phyloP scores from a whole-genome alignment of 2,888 invertebrate genomes.

The Erebia aethiops region DNA sequence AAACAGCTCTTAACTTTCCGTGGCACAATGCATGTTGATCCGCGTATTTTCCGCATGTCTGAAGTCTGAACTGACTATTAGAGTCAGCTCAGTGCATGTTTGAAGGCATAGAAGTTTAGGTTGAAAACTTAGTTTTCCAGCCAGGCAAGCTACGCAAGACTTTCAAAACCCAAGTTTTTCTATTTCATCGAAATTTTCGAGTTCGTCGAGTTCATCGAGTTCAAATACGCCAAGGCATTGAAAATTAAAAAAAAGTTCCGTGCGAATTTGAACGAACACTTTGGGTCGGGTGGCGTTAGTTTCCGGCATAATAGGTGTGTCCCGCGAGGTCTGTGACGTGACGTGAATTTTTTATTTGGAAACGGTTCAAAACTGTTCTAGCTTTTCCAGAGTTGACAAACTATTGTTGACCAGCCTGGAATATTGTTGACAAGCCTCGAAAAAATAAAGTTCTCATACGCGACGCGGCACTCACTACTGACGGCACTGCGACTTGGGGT shows the following conservation, averaged over 20 bases:
- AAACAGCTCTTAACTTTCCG: no score
- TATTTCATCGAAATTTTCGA: not conserved
- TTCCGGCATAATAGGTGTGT: conserved; percentile 4
- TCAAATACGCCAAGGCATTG: not conserved
- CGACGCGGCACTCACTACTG: no score
- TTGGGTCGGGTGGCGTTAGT: not conserved
- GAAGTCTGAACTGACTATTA: no score
- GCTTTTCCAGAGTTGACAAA: conserved; percentile 1
- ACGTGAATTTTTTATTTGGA: conserved; percentile 1
- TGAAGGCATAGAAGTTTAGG: not conserved
- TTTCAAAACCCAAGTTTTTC: not conserved
- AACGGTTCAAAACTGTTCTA: not conserved
- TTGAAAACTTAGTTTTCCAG: not conserved
- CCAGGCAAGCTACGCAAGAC: not conserved
- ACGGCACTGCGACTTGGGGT: no score
- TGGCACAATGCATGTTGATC: no score
- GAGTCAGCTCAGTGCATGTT: not conserved
- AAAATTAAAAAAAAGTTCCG: conserved; percentile 3
- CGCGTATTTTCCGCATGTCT: no score
- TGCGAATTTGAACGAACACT: not conserved
- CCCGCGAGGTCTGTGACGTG: no score
- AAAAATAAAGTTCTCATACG: not conserved
- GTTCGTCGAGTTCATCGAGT: not conserved
- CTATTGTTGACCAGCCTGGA: not conserved
- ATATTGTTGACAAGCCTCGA: not conserved